Evolutionary conservation across 2,888 invertebrate species (phyloP), one percentile per base, ranked within the genome.

Genomic region (Trachelus troglodyta): DNA sequence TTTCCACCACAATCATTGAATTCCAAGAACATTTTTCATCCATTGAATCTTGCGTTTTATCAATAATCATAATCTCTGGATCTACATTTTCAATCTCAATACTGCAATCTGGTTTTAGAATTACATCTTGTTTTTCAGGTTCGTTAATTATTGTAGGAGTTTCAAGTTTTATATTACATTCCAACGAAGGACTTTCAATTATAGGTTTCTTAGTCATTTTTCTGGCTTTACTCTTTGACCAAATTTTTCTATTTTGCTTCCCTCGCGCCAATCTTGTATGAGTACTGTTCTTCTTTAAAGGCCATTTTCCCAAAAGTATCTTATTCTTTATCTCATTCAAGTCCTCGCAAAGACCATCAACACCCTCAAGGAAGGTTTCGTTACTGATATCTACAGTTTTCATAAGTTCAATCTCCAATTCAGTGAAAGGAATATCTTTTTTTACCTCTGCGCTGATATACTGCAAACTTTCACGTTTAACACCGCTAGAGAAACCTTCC

Each of bases 381-480:
- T 77, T 74, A 74, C 74, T 77, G 23, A 77, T 77, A 74, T 77
- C 74, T 4, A 30, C 23, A 11, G 74, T 68, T 35, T 40, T 73
- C 9, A 56, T 34, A 34, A 76, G 40, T 30, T 76, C 76, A 30
- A 73, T 73, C 68, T 76, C 76, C 73, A 31, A 56, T 34, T 73
- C 34, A 34, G n/a, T 76, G n/a, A 73, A 40, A 56, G 35, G 56
- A 9, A 56, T 56, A 56, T 56, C 56, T 23, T 23, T 56, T 56
- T 23, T 56, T 23, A 23, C 23, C 56, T 23, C 23, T 56, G 56
- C 9, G 0, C 23, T 23, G 56, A 56, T 9, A 56, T 9, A 23
- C 6, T 56, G 23, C 9, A 56, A 56, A 56, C 56, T 56, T 56
- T 56, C 56, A 9, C 9, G 56, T 1, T 56, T 56, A 23, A 56